phyloP scores from a whole-genome alignment of 1,140 invertebrate species.

The Drosophila busckii region DNA sequence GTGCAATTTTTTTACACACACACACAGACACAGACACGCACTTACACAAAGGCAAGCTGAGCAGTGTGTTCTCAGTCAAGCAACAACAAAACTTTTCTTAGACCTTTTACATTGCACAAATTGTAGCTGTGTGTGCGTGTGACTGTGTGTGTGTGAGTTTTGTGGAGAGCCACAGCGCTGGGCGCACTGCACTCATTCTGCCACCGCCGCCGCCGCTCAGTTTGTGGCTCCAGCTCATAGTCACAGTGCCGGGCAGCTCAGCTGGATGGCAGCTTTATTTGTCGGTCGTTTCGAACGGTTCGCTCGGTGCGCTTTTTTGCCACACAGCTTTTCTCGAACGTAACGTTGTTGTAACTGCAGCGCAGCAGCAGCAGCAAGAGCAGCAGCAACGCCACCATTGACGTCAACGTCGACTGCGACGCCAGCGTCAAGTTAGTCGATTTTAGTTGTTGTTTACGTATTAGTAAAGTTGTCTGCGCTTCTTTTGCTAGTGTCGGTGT shows the following conservation, averaged over 20 bases:
- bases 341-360: conserved; percentile 50
- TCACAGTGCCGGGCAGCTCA: conserved; percentile 48
- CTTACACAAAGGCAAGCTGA: conserved; percentile 20
- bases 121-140: conserved; percentile 15
- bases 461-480: conserved; percentile 52
- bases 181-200: conserved; percentile 52
- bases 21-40: conserved; percentile 10
- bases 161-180: conserved; percentile 32
- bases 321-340: conserved; percentile 55
- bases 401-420: background rate
- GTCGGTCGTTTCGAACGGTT: conserved; percentile 73
- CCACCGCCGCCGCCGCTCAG: conserved; percentile 36
- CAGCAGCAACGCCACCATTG: conserved; percentile 10
- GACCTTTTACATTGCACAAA: conserved; percentile 33
- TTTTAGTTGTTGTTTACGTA: conserved; percentile 46
- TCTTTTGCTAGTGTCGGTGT: conserved; percentile 58
- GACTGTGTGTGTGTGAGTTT: conserved; percentile 7
- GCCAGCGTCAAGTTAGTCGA: conserved; percentile 23
- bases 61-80: conserved; percentile 38
- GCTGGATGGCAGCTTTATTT: conserved; percentile 72
- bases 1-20: conserved; percentile 39
- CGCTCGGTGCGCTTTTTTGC: conserved; percentile 63
- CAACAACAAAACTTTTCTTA: conserved; percentile 46
- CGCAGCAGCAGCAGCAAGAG: conserved; percentile 22
- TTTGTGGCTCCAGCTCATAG: conserved; percentile 40